Conservation (phyloP, 2,797 vertebrate genomes). For the Scleropages formosus region DNA sequence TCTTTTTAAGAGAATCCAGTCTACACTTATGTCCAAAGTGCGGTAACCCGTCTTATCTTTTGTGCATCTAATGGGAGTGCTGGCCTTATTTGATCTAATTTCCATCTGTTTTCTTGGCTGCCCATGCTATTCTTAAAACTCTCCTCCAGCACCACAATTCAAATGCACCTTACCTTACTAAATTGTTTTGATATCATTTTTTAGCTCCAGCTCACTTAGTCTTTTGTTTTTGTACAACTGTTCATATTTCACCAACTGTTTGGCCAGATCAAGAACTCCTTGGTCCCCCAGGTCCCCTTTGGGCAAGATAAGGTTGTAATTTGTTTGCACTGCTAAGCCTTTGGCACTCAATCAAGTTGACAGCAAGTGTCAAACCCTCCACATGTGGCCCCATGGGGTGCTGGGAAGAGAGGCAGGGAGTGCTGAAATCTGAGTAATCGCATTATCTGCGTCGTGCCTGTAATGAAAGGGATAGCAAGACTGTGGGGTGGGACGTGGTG, state of each 20-base stretch:
- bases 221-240: constrained; percentile 9
- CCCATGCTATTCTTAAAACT: no score
- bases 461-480: constrained; percentile 56
- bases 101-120: no score
- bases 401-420: constrained; percentile 59
- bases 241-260: constrained; percentile 33
- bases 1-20: no score
- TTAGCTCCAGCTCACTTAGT: not conserved
- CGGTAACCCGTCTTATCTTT: no score
- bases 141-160: no score
- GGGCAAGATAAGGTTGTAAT: constrained; percentile 73
- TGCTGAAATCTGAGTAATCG: constrained; percentile 72
- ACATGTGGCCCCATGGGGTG: constrained; percentile 58
- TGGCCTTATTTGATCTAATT: no score
- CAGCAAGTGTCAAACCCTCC: constrained; percentile 69
- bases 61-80: no score
- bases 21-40: no score
- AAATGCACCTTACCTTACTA: no score
- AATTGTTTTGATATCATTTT: no score
- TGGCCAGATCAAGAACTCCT: constrained; percentile 14
- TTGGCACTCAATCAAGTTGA: constrained; percentile 71
- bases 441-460: constrained; percentile 66
- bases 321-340: constrained; percentile 71
- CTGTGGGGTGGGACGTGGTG: constrained; percentile 51
- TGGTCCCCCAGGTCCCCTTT: constrained; percentile 51